These are phyloP conservation scores for Trissolcus japonicus DNA, from an alignment of 2,888 invertebrate species.

Conservation along the genomic window DNA sequence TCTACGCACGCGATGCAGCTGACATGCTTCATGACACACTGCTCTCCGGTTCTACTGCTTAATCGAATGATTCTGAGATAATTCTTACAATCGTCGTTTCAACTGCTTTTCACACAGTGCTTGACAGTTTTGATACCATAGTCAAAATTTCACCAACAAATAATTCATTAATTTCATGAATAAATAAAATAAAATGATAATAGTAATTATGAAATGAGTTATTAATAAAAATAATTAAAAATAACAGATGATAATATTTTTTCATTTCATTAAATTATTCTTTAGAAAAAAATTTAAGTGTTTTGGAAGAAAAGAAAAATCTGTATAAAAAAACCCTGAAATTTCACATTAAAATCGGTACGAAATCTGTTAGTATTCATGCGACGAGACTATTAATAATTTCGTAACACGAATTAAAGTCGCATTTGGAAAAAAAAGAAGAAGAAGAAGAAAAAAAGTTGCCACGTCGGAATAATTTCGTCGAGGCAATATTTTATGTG, in stretches of 20 bases:
- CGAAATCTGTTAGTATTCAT: neutral
- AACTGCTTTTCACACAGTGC: conserved; percentile 16
- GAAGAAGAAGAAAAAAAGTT: conserved; percentile 10
- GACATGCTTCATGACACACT: conserved; percentile 65
- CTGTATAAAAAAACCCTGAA: too few species aligned
- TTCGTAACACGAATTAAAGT: conserved; percentile 17
- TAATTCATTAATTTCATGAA: too few species aligned
- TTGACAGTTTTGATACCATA: conserved; percentile 5
- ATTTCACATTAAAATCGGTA: neutral
- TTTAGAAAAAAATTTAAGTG: too few species aligned
- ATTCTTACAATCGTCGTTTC: conserved; percentile 66
- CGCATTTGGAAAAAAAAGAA: conserved; percentile 4
- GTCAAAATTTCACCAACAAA: too few species aligned
- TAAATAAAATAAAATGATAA: too few species aligned
- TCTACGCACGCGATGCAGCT: conserved; percentile 45
- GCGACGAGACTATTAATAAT: conserved; percentile 5
- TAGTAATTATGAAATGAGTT: too few species aligned
- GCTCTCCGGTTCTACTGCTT: conserved; percentile 61
- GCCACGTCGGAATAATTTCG: conserved; percentile 12
- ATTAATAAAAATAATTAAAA: too few species aligned
- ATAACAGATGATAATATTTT: too few species aligned
- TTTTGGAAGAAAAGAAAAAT: too few species aligned
- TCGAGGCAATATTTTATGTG: conserved; percentile 26
- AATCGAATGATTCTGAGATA: conserved; percentile 74
- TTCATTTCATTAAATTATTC: too few species aligned